These are phyloP conservation scores for Trachelipus rathkii DNA, from an alignment of 1,140 invertebrate genomes.

Conservation along the genomic window DNA sequence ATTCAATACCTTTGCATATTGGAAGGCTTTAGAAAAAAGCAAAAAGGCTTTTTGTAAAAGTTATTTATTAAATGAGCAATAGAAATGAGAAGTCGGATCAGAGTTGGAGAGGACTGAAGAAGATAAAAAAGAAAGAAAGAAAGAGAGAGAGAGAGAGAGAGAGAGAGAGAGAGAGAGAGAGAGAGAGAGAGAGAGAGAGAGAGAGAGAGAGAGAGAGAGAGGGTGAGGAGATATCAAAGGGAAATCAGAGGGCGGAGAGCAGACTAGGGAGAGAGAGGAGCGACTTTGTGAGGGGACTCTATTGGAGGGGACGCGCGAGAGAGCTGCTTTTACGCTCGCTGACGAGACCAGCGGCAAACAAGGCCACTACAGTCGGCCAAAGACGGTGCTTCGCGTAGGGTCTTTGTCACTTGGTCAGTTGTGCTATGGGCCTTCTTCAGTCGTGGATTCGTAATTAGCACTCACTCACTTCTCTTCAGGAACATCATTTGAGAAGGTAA, in stretches of 20 bases:
- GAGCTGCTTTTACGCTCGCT: not conserved
- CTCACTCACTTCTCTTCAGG: too few relatives aligned
- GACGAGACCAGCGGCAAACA: not conserved
- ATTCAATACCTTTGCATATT: too few relatives aligned
- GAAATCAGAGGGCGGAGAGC: slow-evolving; percentile 7
- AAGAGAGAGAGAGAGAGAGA: too few relatives aligned
- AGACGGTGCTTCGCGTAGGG: not conserved
- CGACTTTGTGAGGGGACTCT: too few relatives aligned
- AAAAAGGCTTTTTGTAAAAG: not conserved
- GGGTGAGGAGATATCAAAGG: not conserved
- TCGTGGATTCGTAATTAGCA: not conserved
- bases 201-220: not conserved
- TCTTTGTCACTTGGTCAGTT: not conserved
- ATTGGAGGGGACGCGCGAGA: not conserved
- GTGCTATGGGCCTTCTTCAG: not conserved
- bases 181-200: not conserved
- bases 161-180: too few relatives aligned
- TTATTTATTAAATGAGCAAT: slow-evolving; percentile 12
- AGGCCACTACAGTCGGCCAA: slow-evolving; percentile 1
- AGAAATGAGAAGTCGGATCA: not conserved
- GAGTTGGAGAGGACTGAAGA: too few relatives aligned
- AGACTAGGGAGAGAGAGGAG: not conserved
- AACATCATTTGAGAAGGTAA: too few relatives aligned
- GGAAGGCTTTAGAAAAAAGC: not conserved
- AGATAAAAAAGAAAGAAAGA: too few relatives aligned